A percentile compares a stretch with the other conserved stretches of the same genome.
Conservation (phyloP, 37 sponge, comb jelly and placozoan species). For the Beroe forskalii region DNA sequence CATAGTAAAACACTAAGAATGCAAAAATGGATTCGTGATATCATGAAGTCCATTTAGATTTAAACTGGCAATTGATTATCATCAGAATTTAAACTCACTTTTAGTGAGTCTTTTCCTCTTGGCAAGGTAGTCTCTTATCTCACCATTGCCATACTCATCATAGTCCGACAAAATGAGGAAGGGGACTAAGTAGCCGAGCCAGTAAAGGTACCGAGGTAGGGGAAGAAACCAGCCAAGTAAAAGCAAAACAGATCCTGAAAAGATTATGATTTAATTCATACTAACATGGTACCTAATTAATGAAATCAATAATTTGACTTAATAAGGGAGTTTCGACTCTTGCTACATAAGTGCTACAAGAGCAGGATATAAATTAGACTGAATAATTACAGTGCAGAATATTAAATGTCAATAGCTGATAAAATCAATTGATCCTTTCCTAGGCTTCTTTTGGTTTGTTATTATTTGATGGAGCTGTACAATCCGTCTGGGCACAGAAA, state of each 20-base stretch:
- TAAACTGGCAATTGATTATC: no score
- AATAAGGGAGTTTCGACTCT: no score
- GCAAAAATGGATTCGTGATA: not conserved
- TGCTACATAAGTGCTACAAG: no score
- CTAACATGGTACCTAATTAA: no score
- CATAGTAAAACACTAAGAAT: no score
- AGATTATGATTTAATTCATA: no score
- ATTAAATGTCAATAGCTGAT: no score
- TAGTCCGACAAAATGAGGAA: slow-evolving; percentile 29
- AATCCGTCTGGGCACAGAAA: slow-evolving; percentile 21
- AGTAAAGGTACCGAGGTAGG: slow-evolving; percentile 19
- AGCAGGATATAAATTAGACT: no score
- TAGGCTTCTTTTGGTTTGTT: slow-evolving; percentile 43
- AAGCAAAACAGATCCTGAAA: slow-evolving; percentile 15
- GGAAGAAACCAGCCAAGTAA: slow-evolving; percentile 25
- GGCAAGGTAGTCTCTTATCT: slow-evolving; percentile 26
- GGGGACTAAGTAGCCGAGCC: slow-evolving; percentile 37
- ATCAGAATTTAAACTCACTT: not conserved
- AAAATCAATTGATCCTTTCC: no score
- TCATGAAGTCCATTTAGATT: no score
- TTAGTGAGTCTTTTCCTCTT: slow-evolving; percentile 18
- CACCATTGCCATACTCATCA: slow-evolving; percentile 1
- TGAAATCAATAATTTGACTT: no score
- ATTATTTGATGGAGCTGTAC: slow-evolving; percentile 45
- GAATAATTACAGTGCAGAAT: no score